Base-by-base conservation (phyloP, 1,140 invertebrate species). In the Temnothorax curvispinosus region DNA sequence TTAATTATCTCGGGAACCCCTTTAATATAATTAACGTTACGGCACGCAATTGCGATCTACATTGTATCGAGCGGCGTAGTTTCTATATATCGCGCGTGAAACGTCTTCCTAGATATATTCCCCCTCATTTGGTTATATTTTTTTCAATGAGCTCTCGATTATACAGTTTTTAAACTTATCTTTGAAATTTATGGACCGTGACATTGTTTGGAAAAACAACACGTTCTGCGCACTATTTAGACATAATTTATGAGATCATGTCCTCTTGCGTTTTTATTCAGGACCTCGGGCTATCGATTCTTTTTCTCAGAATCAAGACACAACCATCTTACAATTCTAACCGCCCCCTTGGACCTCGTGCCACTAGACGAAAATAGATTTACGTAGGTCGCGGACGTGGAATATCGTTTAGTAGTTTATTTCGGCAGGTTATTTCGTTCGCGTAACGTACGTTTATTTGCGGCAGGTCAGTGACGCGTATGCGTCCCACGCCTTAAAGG, bases 341-440 rank as follows among this genome's bases (percentile, higher is more conserved):
- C 18, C 69, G 21, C n/a, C 50, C 56, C 11, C 44, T 69, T 64
- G 38, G n/a, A 58, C 87, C 76, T 74, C 77, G 64, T 60, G 72
- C 18, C 52, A 47, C 67, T 84, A 67, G 44, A 86, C 89, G 72
- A 71, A 84, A 92, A 93, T 92, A 93, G 90, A 92, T 89, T 86
- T 35, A 92, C 91, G 91, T 92, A 90, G 91, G 91, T 88, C 86
- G 87, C 35, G 75, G 47, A 74, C 64, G 69, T 87, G 81, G 80
- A 82, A 71, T 86, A 67, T 87, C 50, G 60, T 90, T 89, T 85
- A 87, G 50, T 52, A 87, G 65, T 91, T 91, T 91, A 76, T 88
- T 76, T 90, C 60, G 78, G 27, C 27, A 27, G 27, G 27, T 27
- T 1, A 27, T 27, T 27, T 27, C 78, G 78, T 84, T 78, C 77